Evolutionary conservation across 2,797 vertebrate species (phyloP).

Genomic region (Distichodus sexfasciatus): DNA sequence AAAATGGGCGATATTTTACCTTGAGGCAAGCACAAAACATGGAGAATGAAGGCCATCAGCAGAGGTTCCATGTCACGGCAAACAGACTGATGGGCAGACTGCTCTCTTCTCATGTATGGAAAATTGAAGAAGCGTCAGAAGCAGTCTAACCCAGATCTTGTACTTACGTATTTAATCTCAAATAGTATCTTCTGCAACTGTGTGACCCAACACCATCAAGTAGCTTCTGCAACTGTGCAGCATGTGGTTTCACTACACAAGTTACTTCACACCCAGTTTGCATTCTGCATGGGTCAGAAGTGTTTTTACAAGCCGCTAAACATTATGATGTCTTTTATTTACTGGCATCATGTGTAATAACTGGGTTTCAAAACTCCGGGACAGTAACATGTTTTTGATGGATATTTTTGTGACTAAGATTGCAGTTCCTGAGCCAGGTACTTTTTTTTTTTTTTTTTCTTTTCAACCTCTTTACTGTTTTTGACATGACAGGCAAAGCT

Average conservation of each 20-base stretch:
- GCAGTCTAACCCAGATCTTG: neutral
- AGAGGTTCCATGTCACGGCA: conserved; percentile 42
- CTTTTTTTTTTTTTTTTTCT: no score
- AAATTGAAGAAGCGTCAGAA: neutral
- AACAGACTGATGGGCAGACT: conserved; percentile 1
- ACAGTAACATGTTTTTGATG: no score
- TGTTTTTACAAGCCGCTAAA: no score
- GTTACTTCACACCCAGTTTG: conserved; percentile 5
- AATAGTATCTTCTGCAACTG: conserved; percentile 10
- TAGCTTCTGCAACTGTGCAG: conserved; percentile 47
- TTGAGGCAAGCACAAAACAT: conserved; percentile 40
- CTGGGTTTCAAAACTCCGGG: no score
- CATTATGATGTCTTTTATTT: no score
- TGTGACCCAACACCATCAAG: conserved; percentile 38
- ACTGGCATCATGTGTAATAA: no score
- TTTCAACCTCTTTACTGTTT: no score
- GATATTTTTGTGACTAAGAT: no score
- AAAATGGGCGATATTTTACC: conserved; percentile 45
- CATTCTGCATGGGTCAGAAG: conserved; percentile 41
- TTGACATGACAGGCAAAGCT: no score
- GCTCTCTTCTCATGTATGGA: neutral
- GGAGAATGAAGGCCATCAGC: conserved; percentile 35
- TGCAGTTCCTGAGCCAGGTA: no score
- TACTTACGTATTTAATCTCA: conserved; percentile 6
- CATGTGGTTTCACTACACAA: conserved; percentile 56